A percentile compares a stretch with the other conserved stretches of the same genome.
Evolutionary conservation across 1,140 invertebrate species (phyloP).

Genomic region (Oryzaephilus surinamensis): DNA sequence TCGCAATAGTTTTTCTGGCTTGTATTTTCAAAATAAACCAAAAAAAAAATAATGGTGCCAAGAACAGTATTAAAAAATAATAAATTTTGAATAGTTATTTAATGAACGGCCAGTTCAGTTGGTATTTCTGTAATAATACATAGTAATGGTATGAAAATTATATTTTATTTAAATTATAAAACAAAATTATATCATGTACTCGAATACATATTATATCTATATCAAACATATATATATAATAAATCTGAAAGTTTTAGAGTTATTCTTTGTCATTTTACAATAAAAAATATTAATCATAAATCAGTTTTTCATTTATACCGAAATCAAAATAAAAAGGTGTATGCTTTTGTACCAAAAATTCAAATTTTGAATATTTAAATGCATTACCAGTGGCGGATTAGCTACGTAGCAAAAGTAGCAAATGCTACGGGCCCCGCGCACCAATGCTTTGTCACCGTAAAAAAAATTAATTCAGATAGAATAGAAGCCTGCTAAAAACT

Average conservation of each 20-base stretch:
- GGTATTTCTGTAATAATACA: neutral
- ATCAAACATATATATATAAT: conserved; percentile 32
- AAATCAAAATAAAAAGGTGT: too few relatives aligned
- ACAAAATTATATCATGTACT: conserved; percentile 35
- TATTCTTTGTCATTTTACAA: conserved; percentile 39
- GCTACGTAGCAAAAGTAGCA: too few relatives aligned
- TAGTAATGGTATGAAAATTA: neutral
- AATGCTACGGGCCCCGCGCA: too few relatives aligned
- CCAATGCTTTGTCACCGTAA: too few relatives aligned
- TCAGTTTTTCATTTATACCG: too few relatives aligned
- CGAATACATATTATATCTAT: conserved; percentile 34
- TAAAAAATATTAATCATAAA: too few relatives aligned
- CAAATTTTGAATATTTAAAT: too few relatives aligned
- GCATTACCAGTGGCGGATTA: too few relatives aligned
- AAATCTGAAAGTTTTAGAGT: conserved; percentile 36
- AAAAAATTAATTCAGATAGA: too few relatives aligned
- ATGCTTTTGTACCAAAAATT: too few relatives aligned
- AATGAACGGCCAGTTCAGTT: conserved; percentile 34
- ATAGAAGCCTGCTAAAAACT: too few relatives aligned
- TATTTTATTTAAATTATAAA: too few relatives aligned
- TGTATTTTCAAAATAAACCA: neutral
- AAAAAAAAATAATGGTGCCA: conserved; percentile 22
- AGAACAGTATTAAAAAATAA: conserved; percentile 31
- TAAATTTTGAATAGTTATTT: conserved; percentile 2
- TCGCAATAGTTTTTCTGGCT: neutral